These are phyloP conservation scores for Trachymyrmex cornetzi DNA, from an alignment of 1,140 invertebrate genomes.

Conservation along the genomic window DNA sequence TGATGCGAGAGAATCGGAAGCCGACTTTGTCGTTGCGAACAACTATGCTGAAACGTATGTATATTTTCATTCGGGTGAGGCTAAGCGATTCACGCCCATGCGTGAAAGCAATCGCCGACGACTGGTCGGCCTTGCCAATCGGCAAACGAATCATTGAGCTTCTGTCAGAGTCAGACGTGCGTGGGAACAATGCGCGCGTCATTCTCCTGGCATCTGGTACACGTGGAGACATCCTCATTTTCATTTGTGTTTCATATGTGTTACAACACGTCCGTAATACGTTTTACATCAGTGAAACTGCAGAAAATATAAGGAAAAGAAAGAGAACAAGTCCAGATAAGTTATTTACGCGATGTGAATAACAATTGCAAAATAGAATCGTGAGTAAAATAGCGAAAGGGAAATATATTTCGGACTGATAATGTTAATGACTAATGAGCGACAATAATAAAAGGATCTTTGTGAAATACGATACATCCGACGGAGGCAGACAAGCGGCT, in stretches of 20 bases:
- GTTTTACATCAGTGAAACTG: not conserved
- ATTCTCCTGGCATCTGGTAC: constrained; percentile 66
- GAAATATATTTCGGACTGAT: not conserved
- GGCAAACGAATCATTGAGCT: constrained; percentile 71
- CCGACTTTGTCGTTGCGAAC: not conserved
- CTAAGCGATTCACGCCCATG: constrained; percentile 35
- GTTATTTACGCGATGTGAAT: not conserved
- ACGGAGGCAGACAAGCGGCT: not conserved
- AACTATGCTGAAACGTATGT: not conserved
- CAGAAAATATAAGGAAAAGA: not conserved
- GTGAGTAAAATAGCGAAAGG: not conserved
- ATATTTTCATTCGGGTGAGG: constrained; percentile 25
- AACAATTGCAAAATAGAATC: not conserved
- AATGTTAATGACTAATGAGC: not conserved
- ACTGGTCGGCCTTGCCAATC: constrained; percentile 43
- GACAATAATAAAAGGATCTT: not conserved
- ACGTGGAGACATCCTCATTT: constrained; percentile 40
- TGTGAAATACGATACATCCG: not conserved
- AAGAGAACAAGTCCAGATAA: not conserved
- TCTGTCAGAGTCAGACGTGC: constrained; percentile 72
- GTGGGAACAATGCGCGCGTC: constrained; percentile 62
- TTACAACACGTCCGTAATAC: not conserved
- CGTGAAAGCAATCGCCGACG: constrained; percentile 53
- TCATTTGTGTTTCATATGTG: not conserved
- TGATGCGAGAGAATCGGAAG: not conserved